Base-by-base conservation (phyloP, 2,113 vertebrate genomes). In the Datnioides undecimradiatus region DNA sequence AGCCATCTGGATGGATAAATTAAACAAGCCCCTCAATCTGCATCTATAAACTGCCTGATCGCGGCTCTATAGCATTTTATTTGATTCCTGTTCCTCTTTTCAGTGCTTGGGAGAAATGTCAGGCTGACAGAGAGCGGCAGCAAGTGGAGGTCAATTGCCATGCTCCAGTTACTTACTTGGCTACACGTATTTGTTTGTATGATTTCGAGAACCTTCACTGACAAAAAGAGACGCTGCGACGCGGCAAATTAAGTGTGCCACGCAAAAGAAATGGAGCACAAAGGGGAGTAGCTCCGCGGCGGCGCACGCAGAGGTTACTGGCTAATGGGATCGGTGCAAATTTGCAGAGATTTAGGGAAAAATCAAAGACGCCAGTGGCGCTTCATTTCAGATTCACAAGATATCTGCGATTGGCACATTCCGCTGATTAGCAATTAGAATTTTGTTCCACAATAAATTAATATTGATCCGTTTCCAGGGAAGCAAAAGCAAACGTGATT, bases 1-100 rank as follows among this genome's bases (percentile, higher is more conserved):
- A 60, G 64, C 81, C 82, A 86, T 82, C 77, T 86, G 72, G 72
- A 64, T 6, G 12, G 51, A 78, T 77, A 38, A 83, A 85, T 73
- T 76, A 72, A 75, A 73, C 59, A 72, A 66, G 36, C 54, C 59
- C 57, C 63, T 41, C 73, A 74, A 57, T 85, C 76, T 77, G 78
- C 14, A 12, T 67, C 46, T 74, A 62, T 67, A 60, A 60, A 27
- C 69, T 21, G 40, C 13, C 54, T 76, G 70, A 63, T 72, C 60
- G 29, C 25, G 9, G 45, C 23, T 45, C 75, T 43, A 45, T 36
- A 6, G 43, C 66, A 17, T 60, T 79, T 86, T 68, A 60, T 86
- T 82, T 77, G 52, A 60, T 80, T 80, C 73, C 17, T n/a, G 1
- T 49, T 68, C 45, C 45, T 55, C 31, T 43, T 40, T 46, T 64